Conservation (phyloP, 2,113 vertebrate genomes). For the Ondatra zibethicus region DNA sequence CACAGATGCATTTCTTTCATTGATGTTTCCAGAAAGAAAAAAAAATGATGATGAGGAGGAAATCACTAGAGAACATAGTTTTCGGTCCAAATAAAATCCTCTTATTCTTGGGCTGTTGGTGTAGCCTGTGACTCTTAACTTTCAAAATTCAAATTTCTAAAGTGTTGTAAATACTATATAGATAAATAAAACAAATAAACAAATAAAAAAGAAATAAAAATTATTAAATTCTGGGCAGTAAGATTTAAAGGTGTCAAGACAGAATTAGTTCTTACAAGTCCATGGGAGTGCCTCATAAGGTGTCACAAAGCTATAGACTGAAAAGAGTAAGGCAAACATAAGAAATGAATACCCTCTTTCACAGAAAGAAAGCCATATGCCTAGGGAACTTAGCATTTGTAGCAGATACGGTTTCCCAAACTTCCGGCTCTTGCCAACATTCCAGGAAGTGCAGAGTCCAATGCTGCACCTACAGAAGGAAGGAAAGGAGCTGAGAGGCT, state of each 20-base stretch:
- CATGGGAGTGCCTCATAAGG: not conserved
- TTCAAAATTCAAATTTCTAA: not conserved
- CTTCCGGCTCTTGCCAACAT: not conserved
- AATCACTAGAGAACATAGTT: slow-evolving; percentile 27
- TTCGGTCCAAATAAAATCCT: not conserved
- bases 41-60: not conserved
- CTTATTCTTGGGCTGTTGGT: not conserved
- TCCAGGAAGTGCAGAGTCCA: not conserved
- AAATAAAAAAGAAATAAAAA: not conserved
- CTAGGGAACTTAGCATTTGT: not conserved
- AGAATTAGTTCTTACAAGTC: not conserved
- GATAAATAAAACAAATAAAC: not conserved
- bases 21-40: slow-evolving; percentile 8
- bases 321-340: not conserved
- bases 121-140: not conserved
- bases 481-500: not conserved
- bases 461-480: not conserved
- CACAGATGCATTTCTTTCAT: not conserved
- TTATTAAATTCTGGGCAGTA: not conserved
- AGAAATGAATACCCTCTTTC: not conserved
- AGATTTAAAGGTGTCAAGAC: slow-evolving; percentile 32
- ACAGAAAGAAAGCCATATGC: not conserved
- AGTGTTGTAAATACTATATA: not conserved
- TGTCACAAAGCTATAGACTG: not conserved
- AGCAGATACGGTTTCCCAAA: not conserved